Percentiles rank a stretch among this genome's conserved stretches.
Evolutionary conservation across 2,113 vertebrate species (phyloP).

Genomic region (Sciurus niger): DNA sequence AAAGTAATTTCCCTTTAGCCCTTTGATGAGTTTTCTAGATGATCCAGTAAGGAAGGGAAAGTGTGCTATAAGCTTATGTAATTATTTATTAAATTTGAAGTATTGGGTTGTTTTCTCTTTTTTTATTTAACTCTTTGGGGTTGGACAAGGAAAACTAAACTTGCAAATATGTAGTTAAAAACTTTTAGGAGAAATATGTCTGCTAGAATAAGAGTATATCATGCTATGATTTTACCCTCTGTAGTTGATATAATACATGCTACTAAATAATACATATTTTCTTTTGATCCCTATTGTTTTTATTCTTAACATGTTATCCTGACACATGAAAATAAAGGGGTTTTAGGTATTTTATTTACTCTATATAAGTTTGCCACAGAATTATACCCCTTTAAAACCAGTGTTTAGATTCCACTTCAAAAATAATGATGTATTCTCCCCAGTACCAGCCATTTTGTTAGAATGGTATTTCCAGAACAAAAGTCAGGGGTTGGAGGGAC

Average conservation of each 20-base stretch:
- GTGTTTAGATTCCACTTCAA: constrained; percentile 27
- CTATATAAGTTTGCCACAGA: constrained; percentile 61
- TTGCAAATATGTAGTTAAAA: not conserved
- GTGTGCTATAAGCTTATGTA: not conserved
- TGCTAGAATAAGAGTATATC: constrained; percentile 62
- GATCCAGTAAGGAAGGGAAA: not conserved
- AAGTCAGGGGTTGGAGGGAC: not conserved
- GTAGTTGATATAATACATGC: constrained; percentile 63
- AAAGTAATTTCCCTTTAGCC: not conserved
- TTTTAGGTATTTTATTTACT: constrained; percentile 36
- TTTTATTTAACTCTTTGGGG: not conserved
- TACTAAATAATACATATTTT: constrained; percentile 25
- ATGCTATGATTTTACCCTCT: constrained; percentile 46
- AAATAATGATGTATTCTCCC: constrained; percentile 64
- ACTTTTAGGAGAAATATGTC: constrained; percentile 22
- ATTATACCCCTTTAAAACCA: constrained; percentile 56
- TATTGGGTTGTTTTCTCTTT: not conserved
- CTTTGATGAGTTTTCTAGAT: constrained; percentile 30
- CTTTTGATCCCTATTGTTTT: not conserved
- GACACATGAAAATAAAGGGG: not conserved
- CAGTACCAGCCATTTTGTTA: constrained; percentile 76
- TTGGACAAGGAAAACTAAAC: not conserved
- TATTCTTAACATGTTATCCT: constrained; percentile 40
- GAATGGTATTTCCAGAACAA: constrained; percentile 77
- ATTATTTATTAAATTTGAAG: constrained; percentile 36